Percentiles rank a stretch among this genome's conserved stretches.
Evolutionary conservation across 2,888 invertebrate genomes (phyloP).

Genomic region (Choreutis nemorana): DNA sequence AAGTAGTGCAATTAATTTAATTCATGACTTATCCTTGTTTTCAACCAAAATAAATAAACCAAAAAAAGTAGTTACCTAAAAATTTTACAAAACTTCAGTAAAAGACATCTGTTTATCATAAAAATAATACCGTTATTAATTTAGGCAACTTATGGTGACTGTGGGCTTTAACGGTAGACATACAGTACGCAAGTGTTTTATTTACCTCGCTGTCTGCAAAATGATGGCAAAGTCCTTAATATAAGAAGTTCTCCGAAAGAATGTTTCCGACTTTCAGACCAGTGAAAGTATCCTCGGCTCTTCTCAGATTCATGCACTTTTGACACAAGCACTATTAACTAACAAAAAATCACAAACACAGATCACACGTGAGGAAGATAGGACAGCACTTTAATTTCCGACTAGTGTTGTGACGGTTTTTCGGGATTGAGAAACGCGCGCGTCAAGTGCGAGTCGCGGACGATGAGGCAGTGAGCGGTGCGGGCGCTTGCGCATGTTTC

Average conservation of each 20-base stretch:
- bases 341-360: constrained; percentile 21
- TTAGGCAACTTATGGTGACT: too few species aligned
- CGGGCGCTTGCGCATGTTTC: constrained; percentile 21
- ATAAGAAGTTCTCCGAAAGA: constrained; percentile 55
- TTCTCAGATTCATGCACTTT: constrained; percentile 36
- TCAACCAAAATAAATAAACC: too few species aligned
- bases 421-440: constrained; percentile 8
- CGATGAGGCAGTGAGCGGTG: constrained; percentile 20
- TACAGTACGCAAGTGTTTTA: too few species aligned
- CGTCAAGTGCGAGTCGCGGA: constrained; percentile 17
- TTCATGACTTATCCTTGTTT: too few species aligned
- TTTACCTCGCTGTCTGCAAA: constrained; percentile 35
- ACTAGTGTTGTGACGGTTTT: constrained; percentile 26
- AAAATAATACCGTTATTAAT: too few species aligned
- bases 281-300: constrained; percentile 64
- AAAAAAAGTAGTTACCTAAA: too few species aligned
- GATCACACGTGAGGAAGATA: constrained; percentile 7
- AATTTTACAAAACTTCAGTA: too few species aligned
- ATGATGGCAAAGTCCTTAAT: constrained; percentile 29
- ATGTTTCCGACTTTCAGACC: constrained; percentile 60
- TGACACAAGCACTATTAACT: constrained; percentile 24
- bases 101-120: too few species aligned
- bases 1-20: too few species aligned
- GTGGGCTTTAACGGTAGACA: too few species aligned
- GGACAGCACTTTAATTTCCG: constrained; percentile 2